phyloP scores from a whole-genome alignment of 2,888 invertebrate species.

The Hedya salicella region DNA sequence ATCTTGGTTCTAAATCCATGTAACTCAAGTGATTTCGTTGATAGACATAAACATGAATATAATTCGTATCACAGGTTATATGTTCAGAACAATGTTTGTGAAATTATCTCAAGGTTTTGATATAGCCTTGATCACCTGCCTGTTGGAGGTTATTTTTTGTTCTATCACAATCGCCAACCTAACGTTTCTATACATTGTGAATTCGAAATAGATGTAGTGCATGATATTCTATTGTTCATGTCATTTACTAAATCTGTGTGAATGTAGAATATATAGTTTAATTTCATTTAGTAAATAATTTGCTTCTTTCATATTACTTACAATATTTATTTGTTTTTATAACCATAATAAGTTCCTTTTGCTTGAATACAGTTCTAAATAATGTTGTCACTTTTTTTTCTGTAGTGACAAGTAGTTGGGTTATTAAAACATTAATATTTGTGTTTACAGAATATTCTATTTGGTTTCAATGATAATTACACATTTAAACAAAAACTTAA shows the following conservation, averaged over 20 bases:
- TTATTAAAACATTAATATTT: too few relatives aligned
- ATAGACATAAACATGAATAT: not conserved
- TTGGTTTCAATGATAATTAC: too few relatives aligned
- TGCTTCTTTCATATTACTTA: not conserved
- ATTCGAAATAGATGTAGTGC: slow-evolving; percentile 34
- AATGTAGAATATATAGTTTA: not conserved
- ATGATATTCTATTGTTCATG: slow-evolving; percentile 35
- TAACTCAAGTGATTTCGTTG: not conserved
- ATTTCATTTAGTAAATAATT: not conserved
- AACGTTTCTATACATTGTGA: slow-evolving; percentile 42
- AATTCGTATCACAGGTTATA: slow-evolving; percentile 8
- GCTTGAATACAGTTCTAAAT: too few relatives aligned
- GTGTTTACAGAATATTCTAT: too few relatives aligned
- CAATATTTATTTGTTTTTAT: not conserved
- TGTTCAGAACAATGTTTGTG: slow-evolving; percentile 35
- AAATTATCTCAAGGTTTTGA: slow-evolving; percentile 56
- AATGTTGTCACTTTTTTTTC: too few relatives aligned
- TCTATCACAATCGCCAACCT: slow-evolving; percentile 52
- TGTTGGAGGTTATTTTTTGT: slow-evolving; percentile 68
- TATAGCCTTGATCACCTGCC: slow-evolving; percentile 62
- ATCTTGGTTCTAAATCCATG: not conserved
- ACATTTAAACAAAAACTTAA: too few relatives aligned
- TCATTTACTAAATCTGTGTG: slow-evolving; percentile 7
- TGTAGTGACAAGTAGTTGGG: too few relatives aligned
- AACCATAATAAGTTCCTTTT: too few relatives aligned